phyloP scores from a whole-genome alignment of 1,140 invertebrate genomes.

The Bradynema listronoti region DNA sequence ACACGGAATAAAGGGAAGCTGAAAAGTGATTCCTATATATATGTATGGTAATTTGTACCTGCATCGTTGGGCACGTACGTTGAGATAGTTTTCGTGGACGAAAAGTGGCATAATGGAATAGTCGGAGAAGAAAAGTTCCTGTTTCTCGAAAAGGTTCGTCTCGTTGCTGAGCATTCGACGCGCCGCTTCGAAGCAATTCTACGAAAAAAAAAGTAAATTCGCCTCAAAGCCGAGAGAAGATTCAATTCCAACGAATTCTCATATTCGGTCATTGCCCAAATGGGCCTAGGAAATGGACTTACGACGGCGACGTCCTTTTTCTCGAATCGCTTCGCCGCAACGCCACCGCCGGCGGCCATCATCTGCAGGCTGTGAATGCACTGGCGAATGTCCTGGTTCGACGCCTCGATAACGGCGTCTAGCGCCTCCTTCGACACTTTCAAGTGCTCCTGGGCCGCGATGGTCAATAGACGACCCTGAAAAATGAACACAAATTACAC shows the following conservation, averaged over 20 bases:
- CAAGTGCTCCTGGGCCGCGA: conserved; percentile 84
- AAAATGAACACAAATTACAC: conserved; percentile 18
- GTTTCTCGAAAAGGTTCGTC: conserved; percentile 73
- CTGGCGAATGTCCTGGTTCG: conserved; percentile 87
- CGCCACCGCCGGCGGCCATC: conserved; percentile 17
- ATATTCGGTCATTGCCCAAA: conserved; percentile 1
- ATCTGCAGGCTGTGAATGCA: conserved; percentile 67
- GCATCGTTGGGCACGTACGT: conserved; percentile 33
- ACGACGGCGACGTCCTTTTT: conserved; percentile 46
- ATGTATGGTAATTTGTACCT: conserved; percentile 16
- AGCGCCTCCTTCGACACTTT: conserved; percentile 72
- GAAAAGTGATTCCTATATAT: conserved; percentile 1
- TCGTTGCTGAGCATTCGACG: conserved; percentile 70
- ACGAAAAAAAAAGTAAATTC: conserved; percentile 26
- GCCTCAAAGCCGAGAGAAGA: not conserved
- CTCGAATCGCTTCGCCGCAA: conserved; percentile 10
- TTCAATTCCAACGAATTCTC: conserved; percentile 6
- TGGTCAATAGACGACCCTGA: conserved; percentile 72
- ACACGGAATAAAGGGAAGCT: conserved; percentile 23
- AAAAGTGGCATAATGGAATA: conserved; percentile 89
- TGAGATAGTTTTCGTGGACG: conserved; percentile 92
- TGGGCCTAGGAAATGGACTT: not conserved
- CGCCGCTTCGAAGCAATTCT: conserved; percentile 79
- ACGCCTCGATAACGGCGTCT: conserved; percentile 74
- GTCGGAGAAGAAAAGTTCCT: conserved; percentile 89